A percentile compares a stretch with the other conserved stretches of the same genome.
phyloP scores from a whole-genome alignment of 2,888 invertebrate genomes.

The Altica lythri region DNA sequence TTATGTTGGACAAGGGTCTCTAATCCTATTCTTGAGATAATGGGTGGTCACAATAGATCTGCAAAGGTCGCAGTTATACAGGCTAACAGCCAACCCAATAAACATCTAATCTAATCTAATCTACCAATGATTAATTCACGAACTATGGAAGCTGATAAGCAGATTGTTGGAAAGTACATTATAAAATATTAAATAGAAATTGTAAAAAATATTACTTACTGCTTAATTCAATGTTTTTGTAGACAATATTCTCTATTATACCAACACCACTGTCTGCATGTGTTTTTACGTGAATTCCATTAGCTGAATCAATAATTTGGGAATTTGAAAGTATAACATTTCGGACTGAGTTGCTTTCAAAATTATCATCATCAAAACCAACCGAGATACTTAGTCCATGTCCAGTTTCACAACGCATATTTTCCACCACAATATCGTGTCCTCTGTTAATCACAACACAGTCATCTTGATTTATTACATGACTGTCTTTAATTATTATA shows the following conservation, averaged over 20 bases:
- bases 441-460: slow-evolving; percentile 18
- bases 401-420: slow-evolving; percentile 28
- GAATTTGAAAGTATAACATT: slow-evolving; percentile 26
- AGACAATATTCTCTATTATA: slow-evolving; percentile 22
- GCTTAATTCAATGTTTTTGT: slow-evolving; percentile 27
- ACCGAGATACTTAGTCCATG: slow-evolving; percentile 29
- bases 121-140: no score
- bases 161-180: no score
- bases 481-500: slow-evolving; percentile 5
- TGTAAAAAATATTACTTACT: no score
- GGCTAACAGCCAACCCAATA: no score
- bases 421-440: slow-evolving; percentile 19
- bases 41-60: no score
- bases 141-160: no score
- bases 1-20: no score
- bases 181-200: no score
- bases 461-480: slow-evolving; percentile 20
- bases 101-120: no score
- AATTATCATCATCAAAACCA: slow-evolving; percentile 1
- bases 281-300: slow-evolving; percentile 32
- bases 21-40: no score
- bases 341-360: neutral
- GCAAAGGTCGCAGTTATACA: no score
- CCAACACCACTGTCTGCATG: slow-evolving; percentile 24
- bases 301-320: slow-evolving; percentile 17